Conservation (phyloP, 2,113 vertebrate genomes). For the Ctenodactylus gundi region DNA sequence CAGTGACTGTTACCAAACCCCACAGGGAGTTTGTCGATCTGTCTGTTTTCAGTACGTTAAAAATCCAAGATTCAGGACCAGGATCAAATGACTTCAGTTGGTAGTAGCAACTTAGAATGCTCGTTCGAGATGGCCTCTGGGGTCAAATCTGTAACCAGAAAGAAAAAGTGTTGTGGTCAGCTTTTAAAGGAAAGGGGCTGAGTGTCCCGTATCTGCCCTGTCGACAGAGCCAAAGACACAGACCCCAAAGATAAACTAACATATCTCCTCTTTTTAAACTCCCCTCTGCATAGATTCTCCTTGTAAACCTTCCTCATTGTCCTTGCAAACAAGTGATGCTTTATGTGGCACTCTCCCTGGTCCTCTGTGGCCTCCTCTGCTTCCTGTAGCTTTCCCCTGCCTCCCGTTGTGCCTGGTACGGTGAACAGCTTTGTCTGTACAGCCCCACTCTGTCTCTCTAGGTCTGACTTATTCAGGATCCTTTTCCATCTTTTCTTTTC, state of each 20-base stretch:
- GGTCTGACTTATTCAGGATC: neutral
- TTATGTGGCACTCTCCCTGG: neutral
- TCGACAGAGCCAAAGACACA: neutral
- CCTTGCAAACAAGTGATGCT: neutral
- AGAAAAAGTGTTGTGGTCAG: neutral
- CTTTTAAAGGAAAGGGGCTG: neutral
- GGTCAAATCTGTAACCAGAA: neutral
- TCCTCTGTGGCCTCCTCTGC: neutral
- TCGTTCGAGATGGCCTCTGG: neutral
- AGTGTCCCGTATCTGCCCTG: neutral
- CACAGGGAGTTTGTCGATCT: neutral
- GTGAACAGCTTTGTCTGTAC: neutral
- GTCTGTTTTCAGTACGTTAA: neutral
- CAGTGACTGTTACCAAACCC: neutral
- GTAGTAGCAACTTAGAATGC: neutral
- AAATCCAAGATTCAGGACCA: neutral
- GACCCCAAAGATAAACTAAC: neutral
- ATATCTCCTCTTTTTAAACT: neutral
- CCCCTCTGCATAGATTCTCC: neutral
- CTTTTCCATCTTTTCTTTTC: neutral
- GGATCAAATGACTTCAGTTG: neutral
- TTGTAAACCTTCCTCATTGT: neutral
- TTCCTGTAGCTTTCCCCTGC: neutral
- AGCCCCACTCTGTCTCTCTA: neutral
- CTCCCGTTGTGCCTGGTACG: neutral